Evolutionary conservation across 2,797 vertebrate species (phyloP).

Genomic region (Acanthopagrus latus): DNA sequence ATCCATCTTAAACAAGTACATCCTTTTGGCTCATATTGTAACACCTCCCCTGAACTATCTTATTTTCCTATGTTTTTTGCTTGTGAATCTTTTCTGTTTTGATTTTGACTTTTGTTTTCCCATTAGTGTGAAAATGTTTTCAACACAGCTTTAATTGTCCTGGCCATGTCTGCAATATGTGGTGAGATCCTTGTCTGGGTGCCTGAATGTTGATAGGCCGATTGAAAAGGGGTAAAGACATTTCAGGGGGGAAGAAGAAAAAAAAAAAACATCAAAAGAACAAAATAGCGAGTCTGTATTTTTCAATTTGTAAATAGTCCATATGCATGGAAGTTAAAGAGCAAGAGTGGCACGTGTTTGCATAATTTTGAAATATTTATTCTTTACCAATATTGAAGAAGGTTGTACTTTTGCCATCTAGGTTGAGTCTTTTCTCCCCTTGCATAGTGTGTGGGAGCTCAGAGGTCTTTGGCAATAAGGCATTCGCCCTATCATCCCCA

Average conservation of each 20-base stretch:
- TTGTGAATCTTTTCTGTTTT: slow-evolving; percentile 87
- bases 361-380: slow-evolving; percentile 99
- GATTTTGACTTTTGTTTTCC: slow-evolving; percentile 82
- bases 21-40: slow-evolving; percentile 94
- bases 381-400: slow-evolving; percentile 95
- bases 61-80: slow-evolving; percentile 83
- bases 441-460: slow-evolving; percentile 62
- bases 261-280: slow-evolving; percentile 81
- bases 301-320: slow-evolving; percentile 99
- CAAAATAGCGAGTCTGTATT: slow-evolving; percentile 93
- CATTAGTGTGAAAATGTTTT: slow-evolving; percentile 88
- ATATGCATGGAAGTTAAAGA: slow-evolving; percentile 97
- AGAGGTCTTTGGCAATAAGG: slow-evolving; percentile 76
- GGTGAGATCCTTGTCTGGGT: slow-evolving; percentile 80
- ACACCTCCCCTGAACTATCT: slow-evolving; percentile 87
- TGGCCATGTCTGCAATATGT: slow-evolving; percentile 83
- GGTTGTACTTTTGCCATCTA: slow-evolving; percentile 93
- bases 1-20: slow-evolving; percentile 82
- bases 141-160: slow-evolving; percentile 93
- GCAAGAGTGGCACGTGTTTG: slow-evolving; percentile 99
- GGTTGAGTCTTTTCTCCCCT: slow-evolving; percentile 86
- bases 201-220: slow-evolving; percentile 89
- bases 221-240: slow-evolving; percentile 86
- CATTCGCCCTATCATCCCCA: slow-evolving; percentile 61
- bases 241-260: slow-evolving; percentile 85